Percentiles rank a stretch among this genome's conserved stretches.
phyloP scores from a whole-genome alignment of 1,140 invertebrate species.

The Drosophila sechellia region DNA sequence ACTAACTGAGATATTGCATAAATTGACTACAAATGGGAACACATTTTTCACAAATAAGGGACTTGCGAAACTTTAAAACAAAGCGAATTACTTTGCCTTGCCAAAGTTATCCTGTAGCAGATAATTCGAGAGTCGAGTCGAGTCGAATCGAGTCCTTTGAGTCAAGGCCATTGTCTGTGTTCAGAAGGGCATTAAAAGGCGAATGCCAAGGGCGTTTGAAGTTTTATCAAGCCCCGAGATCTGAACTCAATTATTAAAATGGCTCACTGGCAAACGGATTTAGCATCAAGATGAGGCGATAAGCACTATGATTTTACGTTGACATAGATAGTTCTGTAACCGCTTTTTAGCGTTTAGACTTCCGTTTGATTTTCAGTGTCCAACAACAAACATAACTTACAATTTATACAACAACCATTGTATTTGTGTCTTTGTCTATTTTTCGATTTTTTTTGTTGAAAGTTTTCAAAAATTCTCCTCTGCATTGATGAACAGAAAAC shows the following conservation, averaged over 20 bases:
- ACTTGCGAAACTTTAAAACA: neutral
- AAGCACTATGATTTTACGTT: neutral
- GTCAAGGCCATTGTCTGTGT: constrained; percentile 1
- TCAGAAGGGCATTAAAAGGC: constrained; percentile 7
- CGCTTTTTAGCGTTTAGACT: too few relatives aligned
- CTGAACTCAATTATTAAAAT: constrained; percentile 10
- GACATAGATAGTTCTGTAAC: neutral
- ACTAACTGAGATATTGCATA: constrained; percentile 4
- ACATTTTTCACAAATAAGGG: neutral
- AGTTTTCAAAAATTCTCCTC: too few relatives aligned
- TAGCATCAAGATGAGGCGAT: neutral
- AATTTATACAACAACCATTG: too few relatives aligned
- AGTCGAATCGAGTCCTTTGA: neutral
- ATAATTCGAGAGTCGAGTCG: constrained; percentile 1
- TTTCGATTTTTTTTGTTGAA: too few relatives aligned
- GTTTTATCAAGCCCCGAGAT: constrained; percentile 17
- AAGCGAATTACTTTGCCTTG: neutral
- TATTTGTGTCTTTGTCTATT: too few relatives aligned
- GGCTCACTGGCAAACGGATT: neutral
- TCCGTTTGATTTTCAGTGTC: too few relatives aligned
- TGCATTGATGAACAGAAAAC: too few relatives aligned
- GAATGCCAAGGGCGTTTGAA: constrained; percentile 16
- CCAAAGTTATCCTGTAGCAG: neutral
- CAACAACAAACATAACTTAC: too few relatives aligned
- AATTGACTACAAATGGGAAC: neutral